These are phyloP conservation scores for Eudyptes chrysolophus DNA, from an alignment of 2,113 vertebrate species.

Conservation along the genomic window DNA sequence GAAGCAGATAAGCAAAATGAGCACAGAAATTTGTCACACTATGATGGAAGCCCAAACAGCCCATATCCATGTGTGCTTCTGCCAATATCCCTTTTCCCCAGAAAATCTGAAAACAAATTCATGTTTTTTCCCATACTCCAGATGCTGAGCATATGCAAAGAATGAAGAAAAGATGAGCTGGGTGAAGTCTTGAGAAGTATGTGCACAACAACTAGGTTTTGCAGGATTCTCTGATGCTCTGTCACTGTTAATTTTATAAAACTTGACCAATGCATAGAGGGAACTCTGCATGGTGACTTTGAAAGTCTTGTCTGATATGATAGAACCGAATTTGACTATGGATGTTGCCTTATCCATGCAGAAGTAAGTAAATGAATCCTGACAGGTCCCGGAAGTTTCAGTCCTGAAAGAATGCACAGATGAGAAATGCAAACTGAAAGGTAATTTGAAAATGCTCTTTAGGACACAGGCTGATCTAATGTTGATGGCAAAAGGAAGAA, in stretches of 20 bases:
- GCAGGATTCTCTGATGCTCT: background rate
- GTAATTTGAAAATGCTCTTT: slow-evolving; percentile 45
- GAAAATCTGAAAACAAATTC: background rate
- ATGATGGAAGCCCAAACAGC: background rate
- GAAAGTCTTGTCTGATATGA: background rate
- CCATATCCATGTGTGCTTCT: background rate
- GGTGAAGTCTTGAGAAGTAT: background rate
- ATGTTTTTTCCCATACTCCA: background rate
- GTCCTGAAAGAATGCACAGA: background rate
- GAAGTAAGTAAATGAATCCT: background rate
- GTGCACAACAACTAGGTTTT: background rate
- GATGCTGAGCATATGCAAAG: background rate
- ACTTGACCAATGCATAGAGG: background rate
- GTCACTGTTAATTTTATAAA: background rate
- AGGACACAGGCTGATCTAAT: background rate
- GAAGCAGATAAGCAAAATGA: background rate
- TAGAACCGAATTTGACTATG: background rate
- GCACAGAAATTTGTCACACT: background rate
- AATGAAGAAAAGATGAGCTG: background rate
- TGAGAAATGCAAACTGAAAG: slow-evolving; percentile 35
- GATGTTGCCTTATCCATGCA: background rate
- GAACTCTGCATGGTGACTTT: background rate
- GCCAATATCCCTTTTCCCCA: background rate
- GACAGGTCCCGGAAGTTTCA: background rate
- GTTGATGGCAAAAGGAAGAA: background rate